Base-by-base conservation (phyloP, 2,888 invertebrate species). In the Dolichomitus sp. region DNA sequence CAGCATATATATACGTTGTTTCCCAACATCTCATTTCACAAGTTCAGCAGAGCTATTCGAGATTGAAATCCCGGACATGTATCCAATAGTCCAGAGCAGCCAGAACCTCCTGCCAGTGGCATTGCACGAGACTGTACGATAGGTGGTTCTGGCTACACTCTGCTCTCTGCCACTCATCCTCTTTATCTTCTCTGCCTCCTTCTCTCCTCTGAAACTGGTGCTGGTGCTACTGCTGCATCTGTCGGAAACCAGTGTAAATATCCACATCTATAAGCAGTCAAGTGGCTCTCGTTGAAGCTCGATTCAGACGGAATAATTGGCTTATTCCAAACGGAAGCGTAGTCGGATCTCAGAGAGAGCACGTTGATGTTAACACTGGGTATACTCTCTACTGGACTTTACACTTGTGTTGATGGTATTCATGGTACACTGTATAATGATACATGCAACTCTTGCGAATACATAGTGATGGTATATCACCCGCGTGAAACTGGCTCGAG, bases 231-330 rank as follows among this genome's bases (percentile, higher is more conserved):
- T 48, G 33, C 52, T 48, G n/a, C 17, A 37, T 33, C 54, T 33
- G 50, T 63, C 48, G 68, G 69, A 57, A 79, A 63, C 50, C 86
- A 78, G 73, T 85, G 86, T 84, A 85, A 86, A 87, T 87, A 86
- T 87, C 87, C 74, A 74, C 73, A 73, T 83, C 81, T 78, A 82
- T 74, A 50, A 75, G 65, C 68, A 59, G 68, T 65, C 54, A 78
- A 87, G 84, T 84, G 83, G 82, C 68, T 83, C 85, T 86, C 85
- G 80, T 84, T 77, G 88, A 82, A 83, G 77, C 77, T 86, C 86
- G 83, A 87, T 87, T 86, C 84, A 84, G 85, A 85, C 84, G 81
- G 84, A 86, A 85, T 88, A 87, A 88, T 87, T 85, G 84, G 86
- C 85, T 87, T 85, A 82, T 81, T 86, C 79, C 85, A 84, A 85